Evolutionary conservation across 2,797 vertebrate genomes (phyloP).

Genomic region (Margarornis squamiger): DNA sequence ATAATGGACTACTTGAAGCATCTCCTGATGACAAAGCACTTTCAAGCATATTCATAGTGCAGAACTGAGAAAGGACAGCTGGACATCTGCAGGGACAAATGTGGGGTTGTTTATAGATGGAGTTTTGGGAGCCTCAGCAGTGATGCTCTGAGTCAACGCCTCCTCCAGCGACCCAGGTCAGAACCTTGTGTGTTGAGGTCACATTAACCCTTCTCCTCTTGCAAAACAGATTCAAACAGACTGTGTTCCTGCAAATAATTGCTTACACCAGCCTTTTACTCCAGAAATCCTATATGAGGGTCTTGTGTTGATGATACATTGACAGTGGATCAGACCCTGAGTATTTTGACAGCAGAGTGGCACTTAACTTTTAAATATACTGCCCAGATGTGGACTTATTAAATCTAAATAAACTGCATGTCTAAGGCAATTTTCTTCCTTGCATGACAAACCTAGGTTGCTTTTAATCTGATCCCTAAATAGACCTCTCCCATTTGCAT

Average conservation of each 20-base stretch:
- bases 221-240: not conserved
- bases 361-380: slow-evolving; percentile 38
- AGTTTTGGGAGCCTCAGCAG: slow-evolving; percentile 18
- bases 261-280: not conserved
- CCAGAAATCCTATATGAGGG: not conserved
- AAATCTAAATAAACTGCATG: slow-evolving; percentile 47
- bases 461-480: slow-evolving; percentile 43
- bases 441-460: slow-evolving; percentile 23
- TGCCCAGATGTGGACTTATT: slow-evolving; percentile 42
- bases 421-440: slow-evolving; percentile 36
- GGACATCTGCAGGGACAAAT: slow-evolving; percentile 8
- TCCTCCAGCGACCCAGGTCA: not conserved
- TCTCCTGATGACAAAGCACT: slow-evolving; percentile 26
- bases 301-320: not conserved
- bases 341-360: not conserved
- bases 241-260: not conserved
- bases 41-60: not conserved
- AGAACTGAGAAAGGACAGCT: slow-evolving; percentile 38
- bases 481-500: slow-evolving; percentile 33
- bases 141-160: slow-evolving; percentile 1
- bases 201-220: not conserved
- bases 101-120: not conserved
- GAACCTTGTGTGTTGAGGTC: not conserved
- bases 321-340: not conserved
- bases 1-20: not conserved